Conservation (phyloP, 1,140 invertebrate species). For the Cyrtorhinus lividipennis region DNA sequence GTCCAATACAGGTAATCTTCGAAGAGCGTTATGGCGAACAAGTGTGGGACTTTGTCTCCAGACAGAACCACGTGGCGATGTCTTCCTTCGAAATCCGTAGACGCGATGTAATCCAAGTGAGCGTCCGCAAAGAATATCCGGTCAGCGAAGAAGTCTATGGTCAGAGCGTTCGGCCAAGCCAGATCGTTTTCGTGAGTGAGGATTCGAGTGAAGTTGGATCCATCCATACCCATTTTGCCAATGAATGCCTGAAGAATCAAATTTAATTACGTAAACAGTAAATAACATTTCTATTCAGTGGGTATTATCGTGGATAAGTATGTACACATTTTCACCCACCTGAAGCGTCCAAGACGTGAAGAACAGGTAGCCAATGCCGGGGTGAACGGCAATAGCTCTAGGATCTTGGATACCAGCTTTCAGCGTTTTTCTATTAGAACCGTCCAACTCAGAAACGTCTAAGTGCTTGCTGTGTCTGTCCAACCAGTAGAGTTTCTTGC, state of each 20-base stretch:
- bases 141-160: slow-evolving; percentile 93
- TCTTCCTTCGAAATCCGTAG: slow-evolving; percentile 74
- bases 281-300: not conserved
- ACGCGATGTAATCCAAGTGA: slow-evolving; percentile 95
- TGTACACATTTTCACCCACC: slow-evolving; percentile 25
- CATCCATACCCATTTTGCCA: slow-evolving; percentile 95
- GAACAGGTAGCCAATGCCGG: slow-evolving; percentile 84
- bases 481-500: slow-evolving; percentile 93
- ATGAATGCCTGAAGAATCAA: slow-evolving; percentile 65
- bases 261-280: not conserved
- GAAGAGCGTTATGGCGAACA: slow-evolving; percentile 86
- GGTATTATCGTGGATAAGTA: not conserved
- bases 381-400: slow-evolving; percentile 85
- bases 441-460: slow-evolving; percentile 83
- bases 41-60: slow-evolving; percentile 72
- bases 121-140: slow-evolving; percentile 94
- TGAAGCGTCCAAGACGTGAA: slow-evolving; percentile 91
- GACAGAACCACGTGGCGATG: slow-evolving; percentile 68
- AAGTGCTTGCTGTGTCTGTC: slow-evolving; percentile 89
- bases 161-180: slow-evolving; percentile 95
- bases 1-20: slow-evolving; percentile 95
- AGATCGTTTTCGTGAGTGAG: slow-evolving; percentile 87
- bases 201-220: slow-evolving; percentile 75
- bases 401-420: slow-evolving; percentile 80
- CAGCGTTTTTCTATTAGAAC: slow-evolving; percentile 76